phyloP scores from a whole-genome alignment of 2,113 vertebrate species.

The Oenanthe oenanthe region DNA sequence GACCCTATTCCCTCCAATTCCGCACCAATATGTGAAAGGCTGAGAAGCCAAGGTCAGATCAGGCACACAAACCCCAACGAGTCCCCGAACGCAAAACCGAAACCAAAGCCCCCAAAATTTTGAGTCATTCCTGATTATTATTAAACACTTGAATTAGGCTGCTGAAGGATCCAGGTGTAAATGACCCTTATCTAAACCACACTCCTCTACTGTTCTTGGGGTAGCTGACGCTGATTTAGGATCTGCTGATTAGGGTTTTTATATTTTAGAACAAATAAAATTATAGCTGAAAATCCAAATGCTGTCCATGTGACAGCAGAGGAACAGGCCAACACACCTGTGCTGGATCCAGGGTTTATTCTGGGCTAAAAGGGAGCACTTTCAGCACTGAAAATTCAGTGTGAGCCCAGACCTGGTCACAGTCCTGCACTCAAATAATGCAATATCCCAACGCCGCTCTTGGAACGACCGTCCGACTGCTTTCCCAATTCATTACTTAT shows the following conservation, averaged over 20 bases:
- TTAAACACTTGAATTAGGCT: not conserved
- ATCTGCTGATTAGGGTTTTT: not conserved
- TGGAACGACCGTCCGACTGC: not conserved
- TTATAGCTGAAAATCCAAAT: not conserved
- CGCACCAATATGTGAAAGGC: accelerated
- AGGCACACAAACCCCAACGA: not conserved
- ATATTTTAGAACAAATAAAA: not conserved
- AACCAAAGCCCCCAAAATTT: not conserved
- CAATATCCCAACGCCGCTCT: not conserved
- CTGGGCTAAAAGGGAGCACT: not conserved
- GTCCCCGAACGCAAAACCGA: accelerated
- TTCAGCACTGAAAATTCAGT: accelerated
- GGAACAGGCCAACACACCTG: accelerated
- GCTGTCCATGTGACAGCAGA: accelerated
- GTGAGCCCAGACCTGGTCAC: conserved; percentile 19
- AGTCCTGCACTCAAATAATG: conserved; percentile 51
- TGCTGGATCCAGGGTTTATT: not conserved
- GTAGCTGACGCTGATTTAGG: not conserved
- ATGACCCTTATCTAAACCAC: not conserved
- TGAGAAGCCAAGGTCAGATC: not conserved
- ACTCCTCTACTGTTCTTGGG: not conserved
- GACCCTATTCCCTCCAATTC: accelerated
- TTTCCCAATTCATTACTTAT: conserved; percentile 5
- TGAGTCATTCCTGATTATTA: not conserved
- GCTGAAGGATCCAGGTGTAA: not conserved